phyloP scores from a whole-genome alignment of 2,888 invertebrate species.

The Macrosiphum euphorbiae region DNA sequence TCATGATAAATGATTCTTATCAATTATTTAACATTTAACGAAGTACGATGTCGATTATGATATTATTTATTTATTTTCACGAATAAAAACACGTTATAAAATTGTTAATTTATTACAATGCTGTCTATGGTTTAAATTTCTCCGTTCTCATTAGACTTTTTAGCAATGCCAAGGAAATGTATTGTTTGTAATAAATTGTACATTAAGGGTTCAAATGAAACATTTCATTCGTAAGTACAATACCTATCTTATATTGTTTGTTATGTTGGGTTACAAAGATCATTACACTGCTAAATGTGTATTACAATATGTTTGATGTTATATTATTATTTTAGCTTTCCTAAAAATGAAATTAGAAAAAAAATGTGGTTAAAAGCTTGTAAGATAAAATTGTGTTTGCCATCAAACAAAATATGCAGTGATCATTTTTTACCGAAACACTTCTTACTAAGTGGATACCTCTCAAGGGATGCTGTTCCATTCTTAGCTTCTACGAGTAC shows the following conservation, averaged over 20 bases:
- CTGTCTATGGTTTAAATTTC: too few species aligned
- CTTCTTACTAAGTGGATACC: constrained; percentile 1
- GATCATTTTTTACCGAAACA: constrained; percentile 35
- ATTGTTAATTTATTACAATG: too few species aligned
- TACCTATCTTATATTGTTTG: background rate
- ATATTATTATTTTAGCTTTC: constrained; percentile 30
- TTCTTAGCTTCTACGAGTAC: background rate
- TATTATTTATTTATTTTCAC: too few species aligned
- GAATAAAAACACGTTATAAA: too few species aligned
- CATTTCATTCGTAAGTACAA: constrained; percentile 30
- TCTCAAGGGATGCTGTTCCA: constrained; percentile 9
- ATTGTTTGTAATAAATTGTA: constrained; percentile 23
- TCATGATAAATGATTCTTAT: too few species aligned
- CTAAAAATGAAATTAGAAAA: constrained; percentile 16
- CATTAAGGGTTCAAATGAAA: background rate
- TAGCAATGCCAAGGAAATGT: constrained; percentile 10
- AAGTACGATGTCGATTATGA: too few species aligned
- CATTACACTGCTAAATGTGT: background rate
- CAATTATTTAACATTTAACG: too few species aligned
- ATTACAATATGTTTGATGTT: background rate
- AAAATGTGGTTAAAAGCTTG: constrained; percentile 32
- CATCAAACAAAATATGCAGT: background rate
- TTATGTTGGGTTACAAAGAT: too few species aligned
- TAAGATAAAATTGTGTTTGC: constrained; percentile 34
- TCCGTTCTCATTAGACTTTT: too few species aligned